These are phyloP conservation scores for Orius insidiosus DNA, from an alignment of 1,140 invertebrate genomes.

Conservation along the genomic window DNA sequence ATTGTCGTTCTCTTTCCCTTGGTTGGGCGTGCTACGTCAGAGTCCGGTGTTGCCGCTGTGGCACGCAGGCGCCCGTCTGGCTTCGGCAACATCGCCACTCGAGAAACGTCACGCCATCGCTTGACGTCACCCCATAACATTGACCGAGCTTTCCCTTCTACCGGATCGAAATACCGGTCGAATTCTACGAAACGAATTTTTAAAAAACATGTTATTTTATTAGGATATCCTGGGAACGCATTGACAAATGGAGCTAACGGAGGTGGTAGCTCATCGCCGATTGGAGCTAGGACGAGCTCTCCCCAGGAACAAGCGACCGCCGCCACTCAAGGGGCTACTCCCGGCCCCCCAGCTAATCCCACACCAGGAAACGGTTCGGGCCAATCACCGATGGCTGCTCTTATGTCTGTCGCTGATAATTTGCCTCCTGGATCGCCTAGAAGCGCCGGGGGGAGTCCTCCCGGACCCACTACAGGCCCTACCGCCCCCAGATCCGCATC, in stretches of 20 bases:
- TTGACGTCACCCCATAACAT: background rate
- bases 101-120: conserved; percentile 2
- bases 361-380: conserved; percentile 27
- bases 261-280: conserved; percentile 27
- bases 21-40: conserved; percentile 7
- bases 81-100: background rate
- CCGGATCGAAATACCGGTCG: background rate
- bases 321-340: conserved; percentile 20
- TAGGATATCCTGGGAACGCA: conserved; percentile 17
- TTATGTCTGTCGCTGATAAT: conserved; percentile 76
- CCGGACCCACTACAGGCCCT: conserved; percentile 38
- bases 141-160: background rate
- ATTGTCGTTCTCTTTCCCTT: background rate
- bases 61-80: conserved; percentile 1
- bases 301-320: conserved; percentile 29
- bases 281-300: conserved; percentile 35
- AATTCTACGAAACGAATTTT: conserved; percentile 1
- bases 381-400: conserved; percentile 70
- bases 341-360: conserved; percentile 20
- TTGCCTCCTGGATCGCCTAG: conserved; percentile 62
- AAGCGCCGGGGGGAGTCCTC: conserved; percentile 45
- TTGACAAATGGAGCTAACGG: conserved; percentile 12
- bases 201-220: background rate
- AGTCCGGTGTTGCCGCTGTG: conserved; percentile 6
- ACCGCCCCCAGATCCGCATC: conserved; percentile 51